Base-by-base conservation (phyloP, 2,797 vertebrate species). In the Propithecus perrieri region DNA sequence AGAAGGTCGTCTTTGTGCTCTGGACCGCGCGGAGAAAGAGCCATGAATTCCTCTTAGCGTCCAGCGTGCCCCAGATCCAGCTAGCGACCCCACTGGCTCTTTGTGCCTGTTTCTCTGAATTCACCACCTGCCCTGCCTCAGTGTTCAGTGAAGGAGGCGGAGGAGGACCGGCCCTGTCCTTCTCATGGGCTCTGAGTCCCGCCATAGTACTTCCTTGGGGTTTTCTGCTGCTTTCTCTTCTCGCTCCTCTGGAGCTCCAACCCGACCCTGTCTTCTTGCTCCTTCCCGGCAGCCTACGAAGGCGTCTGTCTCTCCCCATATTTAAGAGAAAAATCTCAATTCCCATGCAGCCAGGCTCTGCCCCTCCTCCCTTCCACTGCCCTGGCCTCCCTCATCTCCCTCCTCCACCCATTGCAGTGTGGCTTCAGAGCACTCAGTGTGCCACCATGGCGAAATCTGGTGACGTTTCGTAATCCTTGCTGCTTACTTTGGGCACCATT, bases 1-100 rank as follows among this genome's bases (percentile, higher is more conserved):
- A 10, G 24, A 18, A 20, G 26, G 18, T 2, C 7, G 2, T 26
- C 0, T 30, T 12, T 61, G 57, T 26, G 0, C 1, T 0, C 18
- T 5, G 55, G 38, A 67, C 17, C 0, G 15, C 5, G 0, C 59
- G 5, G 0, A 35, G 48, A 1, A 50, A 38, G 67, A 71, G 28
- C 55, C 4, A 22, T 55, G 6, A 5, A 7, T 33, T 0, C 48
- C 1, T 0, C 10, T 17, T 55, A 33, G 6, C 5, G 30, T 8
- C 46, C 7, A 3, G 28, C 4, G 18, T 15, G 0, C n/a, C 13
- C 1, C 2, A 28, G 55, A 26, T 46, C 30, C 2, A 5, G 67
- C 67, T 55, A 2, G 79, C 0, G 0, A 50, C 33, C 14, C 12
- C 15, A 4, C 79, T 33, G 59, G 69, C 74, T 22, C 33, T 87